These are phyloP conservation scores for Setipinna tenuifilis DNA, from an alignment of 2,797 vertebrate species.

Conservation along the genomic window DNA sequence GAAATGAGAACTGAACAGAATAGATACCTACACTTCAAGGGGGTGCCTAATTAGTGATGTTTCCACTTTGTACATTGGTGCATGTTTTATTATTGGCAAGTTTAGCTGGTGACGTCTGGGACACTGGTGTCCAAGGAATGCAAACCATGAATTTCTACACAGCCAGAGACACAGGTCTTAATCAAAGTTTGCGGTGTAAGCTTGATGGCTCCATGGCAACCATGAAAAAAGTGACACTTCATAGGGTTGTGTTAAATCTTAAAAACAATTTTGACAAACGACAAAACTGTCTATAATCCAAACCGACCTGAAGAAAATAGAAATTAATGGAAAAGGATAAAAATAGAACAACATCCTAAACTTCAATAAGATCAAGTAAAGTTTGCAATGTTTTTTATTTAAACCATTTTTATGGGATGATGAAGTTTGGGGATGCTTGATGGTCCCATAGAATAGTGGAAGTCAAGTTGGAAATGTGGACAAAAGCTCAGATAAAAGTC, in stretches of 20 bases:
- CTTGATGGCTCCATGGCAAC: not conserved
- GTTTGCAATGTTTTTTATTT: not conserved
- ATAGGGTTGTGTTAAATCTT: not conserved
- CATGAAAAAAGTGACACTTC: not conserved
- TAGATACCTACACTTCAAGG: too few species aligned
- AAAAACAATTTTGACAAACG: not conserved
- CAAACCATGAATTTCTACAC: constrained; percentile 1
- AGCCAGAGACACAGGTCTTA: not conserved
- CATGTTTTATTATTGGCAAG: constrained; percentile 13
- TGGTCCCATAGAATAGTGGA: too few species aligned
- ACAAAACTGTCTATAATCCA: not conserved
- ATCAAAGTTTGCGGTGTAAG: too few species aligned
- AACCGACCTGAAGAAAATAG: not conserved
- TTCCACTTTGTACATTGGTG: too few species aligned
- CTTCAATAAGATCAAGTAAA: not conserved
- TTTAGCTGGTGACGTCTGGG: not conserved
- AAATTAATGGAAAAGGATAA: not conserved
- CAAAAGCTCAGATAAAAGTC: not conserved
- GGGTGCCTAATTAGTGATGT: too few species aligned
- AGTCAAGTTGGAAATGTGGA: too few species aligned
- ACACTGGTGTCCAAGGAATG: not conserved
- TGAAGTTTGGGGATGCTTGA: too few species aligned
- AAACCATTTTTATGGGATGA: too few species aligned
- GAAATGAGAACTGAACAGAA: too few species aligned
- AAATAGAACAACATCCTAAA: not conserved